Base-by-base conservation (phyloP, 2,797 vertebrate species). In the Lagorchestes hirsutus region DNA sequence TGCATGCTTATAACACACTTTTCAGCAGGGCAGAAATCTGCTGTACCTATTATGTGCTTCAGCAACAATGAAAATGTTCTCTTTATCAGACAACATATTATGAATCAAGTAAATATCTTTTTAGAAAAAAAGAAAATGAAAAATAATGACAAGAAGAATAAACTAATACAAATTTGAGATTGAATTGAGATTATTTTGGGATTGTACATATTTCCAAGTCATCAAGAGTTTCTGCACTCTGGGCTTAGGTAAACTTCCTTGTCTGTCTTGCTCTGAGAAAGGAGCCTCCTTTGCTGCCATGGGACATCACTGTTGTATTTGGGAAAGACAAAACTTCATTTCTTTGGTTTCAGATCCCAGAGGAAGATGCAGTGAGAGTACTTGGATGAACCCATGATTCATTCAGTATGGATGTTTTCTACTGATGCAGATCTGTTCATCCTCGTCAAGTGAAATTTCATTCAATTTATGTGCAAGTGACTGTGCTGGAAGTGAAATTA, bases 241-340 rank as follows among this genome's bases (percentile, higher is more conserved):
- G 14, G 34, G 31, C 18, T 74, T 82, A 55, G 40, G 31, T 94
- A 59, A 95, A 91, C n/a, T 94, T 90, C 94, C 54, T 94, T 87
- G 55, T 24, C 54, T 54, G 24, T 31, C 31, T 29, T 95, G 58
- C 58, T 94, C 54, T 93, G 54, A 58, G 95, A 93, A 27, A 59
- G 55, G 46, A 40, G 18, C 54, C 82, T 90, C 31, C 87, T 94
- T 95, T 74, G 94, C 92, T 93, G 40, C 40, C 24, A 50, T 55
- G 11, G 56, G 52, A 92, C 93, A 90, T 67, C 91, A 87, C 46
- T 95, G 87, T 57, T 57, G 62, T 93, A 50, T 92, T 52, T 50
- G 74, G 74, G 52, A 59, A 93, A 95, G 90, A 14, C 54, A 92
- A 90, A 67, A 91, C 87, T 96, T 90, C 91, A 91, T 91, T 96